Evolutionary conservation across 2,113 vertebrate species (phyloP).

Genomic region (Columba livia): DNA sequence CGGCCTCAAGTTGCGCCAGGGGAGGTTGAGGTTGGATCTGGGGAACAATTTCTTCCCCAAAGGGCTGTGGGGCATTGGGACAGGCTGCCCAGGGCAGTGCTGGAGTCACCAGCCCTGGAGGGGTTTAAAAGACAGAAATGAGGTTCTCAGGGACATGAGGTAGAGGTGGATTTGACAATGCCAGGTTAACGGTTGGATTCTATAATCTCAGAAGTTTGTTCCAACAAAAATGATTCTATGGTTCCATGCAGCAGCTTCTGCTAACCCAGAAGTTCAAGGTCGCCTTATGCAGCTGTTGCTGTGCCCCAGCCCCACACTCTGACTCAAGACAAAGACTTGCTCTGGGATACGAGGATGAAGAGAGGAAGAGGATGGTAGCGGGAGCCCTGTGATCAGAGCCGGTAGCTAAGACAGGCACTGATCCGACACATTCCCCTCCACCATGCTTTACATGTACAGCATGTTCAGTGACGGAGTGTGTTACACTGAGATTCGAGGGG

Average conservation of each 20-base stretch:
- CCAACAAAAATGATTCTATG: too few species aligned
- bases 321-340: accelerated
- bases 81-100: too few species aligned
- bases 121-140: too few species aligned
- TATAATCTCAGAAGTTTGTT: too few species aligned
- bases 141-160: too few species aligned
- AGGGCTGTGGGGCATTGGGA: too few species aligned
- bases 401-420: neutral
- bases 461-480: neutral
- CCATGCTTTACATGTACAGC: neutral
- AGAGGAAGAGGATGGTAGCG: neutral
- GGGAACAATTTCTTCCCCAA: too few species aligned
- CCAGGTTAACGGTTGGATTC: too few species aligned
- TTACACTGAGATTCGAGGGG: neutral
- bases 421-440: neutral
- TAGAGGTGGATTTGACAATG: too few species aligned
- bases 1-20: too few species aligned
- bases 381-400: neutral
- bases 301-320: neutral
- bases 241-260: neutral
- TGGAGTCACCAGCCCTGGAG: too few species aligned
- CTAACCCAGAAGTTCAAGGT: neutral
- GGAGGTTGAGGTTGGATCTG: too few species aligned
- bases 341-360: neutral
- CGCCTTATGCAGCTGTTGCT: accelerated